phyloP scores from a whole-genome alignment of 2,113 vertebrate species.

The Brachyhypopomus occidentalis region DNA sequence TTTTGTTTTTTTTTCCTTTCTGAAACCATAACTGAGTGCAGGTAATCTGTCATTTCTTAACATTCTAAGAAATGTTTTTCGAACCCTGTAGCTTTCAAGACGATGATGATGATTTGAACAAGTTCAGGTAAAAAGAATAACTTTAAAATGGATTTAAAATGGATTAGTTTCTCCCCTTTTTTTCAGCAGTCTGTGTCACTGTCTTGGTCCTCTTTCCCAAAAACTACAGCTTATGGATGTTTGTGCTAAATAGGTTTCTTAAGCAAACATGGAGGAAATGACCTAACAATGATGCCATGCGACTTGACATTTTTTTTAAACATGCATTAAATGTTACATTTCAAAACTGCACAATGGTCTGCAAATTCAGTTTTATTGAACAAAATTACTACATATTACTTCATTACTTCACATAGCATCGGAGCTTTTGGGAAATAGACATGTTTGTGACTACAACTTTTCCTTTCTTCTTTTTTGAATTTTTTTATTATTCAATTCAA shows the following conservation, averaged over 20 bases:
- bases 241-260: not conserved
- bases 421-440: conserved; percentile 39
- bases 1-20: not conserved
- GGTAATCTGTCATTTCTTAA: conserved; percentile 5
- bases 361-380: not conserved
- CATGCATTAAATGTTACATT: not conserved
- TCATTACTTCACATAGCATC: not conserved
- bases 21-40: conserved; percentile 21
- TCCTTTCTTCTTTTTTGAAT: not conserved
- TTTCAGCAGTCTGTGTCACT: conserved; percentile 3
- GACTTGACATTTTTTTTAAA: not conserved
- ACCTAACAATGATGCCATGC: too few species aligned
- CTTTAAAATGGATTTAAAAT: conserved; percentile 12
- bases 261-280: not conserved
- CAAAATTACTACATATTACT: not conserved
- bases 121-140: conserved; percentile 51
- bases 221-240: not conserved
- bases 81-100: conserved; percentile 56
- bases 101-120: conserved; percentile 55
- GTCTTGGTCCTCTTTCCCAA: conserved; percentile 22
- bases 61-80: conserved; percentile 49
- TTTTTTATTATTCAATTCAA: too few species aligned
- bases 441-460: not conserved
- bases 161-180: conserved; percentile 30
- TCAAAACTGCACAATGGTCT: not conserved